A percentile compares a stretch with the other conserved stretches of the same genome.
phyloP scores from a whole-genome alignment of 1,140 invertebrate species.

The Hestina assimilis region DNA sequence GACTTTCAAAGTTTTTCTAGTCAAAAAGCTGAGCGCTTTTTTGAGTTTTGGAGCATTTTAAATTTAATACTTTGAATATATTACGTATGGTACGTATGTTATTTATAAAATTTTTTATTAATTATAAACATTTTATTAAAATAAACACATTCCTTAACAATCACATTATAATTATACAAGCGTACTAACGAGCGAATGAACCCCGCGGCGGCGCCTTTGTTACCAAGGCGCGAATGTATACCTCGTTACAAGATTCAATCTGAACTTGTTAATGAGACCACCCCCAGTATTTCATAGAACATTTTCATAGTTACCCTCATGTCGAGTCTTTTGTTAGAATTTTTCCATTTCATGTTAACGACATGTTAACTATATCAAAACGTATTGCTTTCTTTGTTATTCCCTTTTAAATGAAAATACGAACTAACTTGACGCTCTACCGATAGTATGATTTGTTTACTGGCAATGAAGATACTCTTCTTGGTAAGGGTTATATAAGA shows the following conservation, averaged over 20 bases:
- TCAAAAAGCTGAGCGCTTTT: too few relatives aligned
- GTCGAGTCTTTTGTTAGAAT: slow-evolving; percentile 11
- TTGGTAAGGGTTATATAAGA: too few relatives aligned
- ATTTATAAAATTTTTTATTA: background rate
- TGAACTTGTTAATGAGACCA: slow-evolving; percentile 25
- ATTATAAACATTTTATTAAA: background rate
- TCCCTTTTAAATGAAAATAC: background rate
- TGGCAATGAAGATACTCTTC: too few relatives aligned
- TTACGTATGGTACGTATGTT: background rate
- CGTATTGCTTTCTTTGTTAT: background rate
- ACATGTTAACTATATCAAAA: slow-evolving; percentile 12
- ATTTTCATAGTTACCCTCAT: slow-evolving; percentile 2
- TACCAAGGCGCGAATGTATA: slow-evolving; percentile 30
- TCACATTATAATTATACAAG: slow-evolving; percentile 45
- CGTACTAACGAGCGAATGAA: slow-evolving; percentile 45
- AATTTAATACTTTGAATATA: too few relatives aligned
- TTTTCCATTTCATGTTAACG: slow-evolving; percentile 8
- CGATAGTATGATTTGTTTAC: too few relatives aligned
- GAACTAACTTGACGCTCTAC: too few relatives aligned
- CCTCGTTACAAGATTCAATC: slow-evolving; percentile 31
- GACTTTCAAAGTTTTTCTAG: too few relatives aligned
- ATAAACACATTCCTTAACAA: slow-evolving; percentile 32
- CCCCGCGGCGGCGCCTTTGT: slow-evolving; percentile 51
- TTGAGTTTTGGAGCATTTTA: too few relatives aligned
- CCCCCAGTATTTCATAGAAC: slow-evolving; percentile 1